Conservation (phyloP, 2,797 vertebrate genomes). For the Mergus octosetaceus region DNA sequence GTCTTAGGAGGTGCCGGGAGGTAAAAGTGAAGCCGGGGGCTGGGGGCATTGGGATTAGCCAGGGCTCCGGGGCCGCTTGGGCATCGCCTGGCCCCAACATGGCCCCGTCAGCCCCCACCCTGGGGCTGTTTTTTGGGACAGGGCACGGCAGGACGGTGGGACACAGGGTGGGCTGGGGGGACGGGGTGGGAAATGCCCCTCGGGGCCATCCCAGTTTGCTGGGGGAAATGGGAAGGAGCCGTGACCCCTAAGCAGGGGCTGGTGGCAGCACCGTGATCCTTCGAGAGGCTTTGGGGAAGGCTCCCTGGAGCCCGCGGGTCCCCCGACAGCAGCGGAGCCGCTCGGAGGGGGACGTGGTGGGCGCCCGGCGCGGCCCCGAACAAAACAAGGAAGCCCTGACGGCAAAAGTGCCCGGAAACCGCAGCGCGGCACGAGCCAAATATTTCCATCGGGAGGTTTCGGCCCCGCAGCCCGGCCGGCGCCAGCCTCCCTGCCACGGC, state of each 20-base stretch:
- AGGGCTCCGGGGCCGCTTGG: accelerated
- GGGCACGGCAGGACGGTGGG: accelerated
- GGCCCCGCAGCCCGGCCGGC: conserved; percentile 33
- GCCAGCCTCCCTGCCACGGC: not conserved
- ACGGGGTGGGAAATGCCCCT: not conserved
- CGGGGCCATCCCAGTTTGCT: not conserved
- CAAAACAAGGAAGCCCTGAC: conserved; percentile 62
- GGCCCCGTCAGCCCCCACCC: not conserved
- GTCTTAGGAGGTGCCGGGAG: conserved; percentile 56
- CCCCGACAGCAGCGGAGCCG: not conserved
- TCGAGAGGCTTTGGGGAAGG: not conserved
- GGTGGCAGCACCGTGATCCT: not conserved
- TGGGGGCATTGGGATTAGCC: not conserved
- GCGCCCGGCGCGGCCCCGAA: not conserved
- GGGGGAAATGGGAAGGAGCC: too few relatives aligned
- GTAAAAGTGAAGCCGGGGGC: conserved; percentile 40
- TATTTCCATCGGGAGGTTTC: conserved; percentile 28
- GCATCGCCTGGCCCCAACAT: accelerated
- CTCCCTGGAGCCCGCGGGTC: not conserved
- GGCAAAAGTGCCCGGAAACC: conserved; percentile 38
- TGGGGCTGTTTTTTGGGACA: not conserved
- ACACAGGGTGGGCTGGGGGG: accelerated
- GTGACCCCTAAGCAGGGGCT: not conserved
- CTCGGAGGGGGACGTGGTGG: not conserved
- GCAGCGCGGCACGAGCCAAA: not conserved